These are phyloP conservation scores for Drosophila lacicola DNA, from an alignment of 2,888 invertebrate species.

Conservation along the genomic window DNA sequence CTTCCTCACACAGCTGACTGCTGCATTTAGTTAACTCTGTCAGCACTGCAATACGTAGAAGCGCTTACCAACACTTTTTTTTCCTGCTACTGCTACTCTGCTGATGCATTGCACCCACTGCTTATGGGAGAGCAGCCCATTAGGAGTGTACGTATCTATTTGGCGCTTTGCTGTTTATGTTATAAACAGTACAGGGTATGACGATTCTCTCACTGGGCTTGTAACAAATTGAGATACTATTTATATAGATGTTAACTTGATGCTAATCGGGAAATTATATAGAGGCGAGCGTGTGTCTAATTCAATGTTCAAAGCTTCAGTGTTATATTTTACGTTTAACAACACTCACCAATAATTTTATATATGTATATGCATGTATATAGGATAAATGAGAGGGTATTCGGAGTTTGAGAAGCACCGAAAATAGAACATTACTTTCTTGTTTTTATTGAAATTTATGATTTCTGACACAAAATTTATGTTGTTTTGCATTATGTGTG, in stretches of 20 bases:
- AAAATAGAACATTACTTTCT: conserved; percentile 9
- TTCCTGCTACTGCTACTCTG: background rate
- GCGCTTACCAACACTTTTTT: conserved; percentile 11
- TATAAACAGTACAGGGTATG: background rate
- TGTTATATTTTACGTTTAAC: background rate
- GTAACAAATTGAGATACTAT: background rate
- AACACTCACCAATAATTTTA: background rate
- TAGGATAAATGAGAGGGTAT: conserved; percentile 7
- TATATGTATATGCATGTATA: background rate
- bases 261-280: too few relatives aligned
- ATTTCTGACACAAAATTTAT: conserved; percentile 76
- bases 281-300: too few relatives aligned
- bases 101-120: conserved; percentile 1
- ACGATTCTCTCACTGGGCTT: background rate
- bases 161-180: conserved; percentile 62
- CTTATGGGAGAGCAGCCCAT: conserved; percentile 1
- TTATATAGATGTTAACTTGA: too few relatives aligned
- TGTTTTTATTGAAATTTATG: conserved; percentile 77
- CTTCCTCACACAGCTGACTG: conserved; percentile 36
- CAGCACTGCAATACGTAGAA: conserved; percentile 31
- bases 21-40: conserved; percentile 61
- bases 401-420: background rate
- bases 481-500: conserved; percentile 69
- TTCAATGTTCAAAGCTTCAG: too few relatives aligned
- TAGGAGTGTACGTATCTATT: conserved; percentile 59